Conservation (phyloP, 2,113 vertebrate species). For the Anarrhichthys ocellatus region DNA sequence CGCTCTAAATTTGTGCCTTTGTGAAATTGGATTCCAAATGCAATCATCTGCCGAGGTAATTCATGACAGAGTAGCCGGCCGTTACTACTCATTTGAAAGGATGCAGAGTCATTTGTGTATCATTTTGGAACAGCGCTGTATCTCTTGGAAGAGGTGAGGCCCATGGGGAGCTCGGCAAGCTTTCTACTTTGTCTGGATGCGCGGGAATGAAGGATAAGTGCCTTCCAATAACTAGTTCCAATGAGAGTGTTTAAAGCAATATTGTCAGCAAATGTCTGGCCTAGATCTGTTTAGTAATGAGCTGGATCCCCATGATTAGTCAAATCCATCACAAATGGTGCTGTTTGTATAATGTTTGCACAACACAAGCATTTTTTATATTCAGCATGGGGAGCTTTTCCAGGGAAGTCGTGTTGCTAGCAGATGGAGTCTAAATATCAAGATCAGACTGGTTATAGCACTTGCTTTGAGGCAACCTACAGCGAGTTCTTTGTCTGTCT, state of each 20-base stretch:
- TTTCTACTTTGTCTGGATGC: slow-evolving; percentile 43
- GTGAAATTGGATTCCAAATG: slow-evolving; percentile 78
- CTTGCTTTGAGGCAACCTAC: slow-evolving; percentile 53
- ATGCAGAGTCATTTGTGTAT: slow-evolving; percentile 71
- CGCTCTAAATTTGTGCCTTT: slow-evolving; percentile 60
- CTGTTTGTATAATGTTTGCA: slow-evolving; percentile 63
- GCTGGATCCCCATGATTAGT: slow-evolving; percentile 65
- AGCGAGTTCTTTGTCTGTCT: slow-evolving; percentile 40
- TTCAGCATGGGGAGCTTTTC: slow-evolving; percentile 47
- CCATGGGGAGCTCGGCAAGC: slow-evolving; percentile 24
- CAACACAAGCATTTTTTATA: slow-evolving; percentile 44
- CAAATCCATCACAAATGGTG: slow-evolving; percentile 68
- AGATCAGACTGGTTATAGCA: slow-evolving; percentile 44
- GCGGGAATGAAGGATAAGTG: slow-evolving; percentile 58
- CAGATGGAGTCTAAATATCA: slow-evolving; percentile 61
- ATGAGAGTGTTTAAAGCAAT: slow-evolving; percentile 65
- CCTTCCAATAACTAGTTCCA: slow-evolving; percentile 66
- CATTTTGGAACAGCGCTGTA: slow-evolving; percentile 57
- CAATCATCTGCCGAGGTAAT: slow-evolving; percentile 78
- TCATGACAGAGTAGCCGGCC: slow-evolving; percentile 54
- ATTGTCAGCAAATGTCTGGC: slow-evolving; percentile 70
- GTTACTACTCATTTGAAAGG: slow-evolving; percentile 68
- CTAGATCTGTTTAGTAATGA: slow-evolving; percentile 64
- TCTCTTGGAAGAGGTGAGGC: slow-evolving; percentile 58
- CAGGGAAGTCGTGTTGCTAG: slow-evolving; percentile 56